Conservation (phyloP, 2,888 invertebrate genomes). For the Liposcelis brunnea region DNA sequence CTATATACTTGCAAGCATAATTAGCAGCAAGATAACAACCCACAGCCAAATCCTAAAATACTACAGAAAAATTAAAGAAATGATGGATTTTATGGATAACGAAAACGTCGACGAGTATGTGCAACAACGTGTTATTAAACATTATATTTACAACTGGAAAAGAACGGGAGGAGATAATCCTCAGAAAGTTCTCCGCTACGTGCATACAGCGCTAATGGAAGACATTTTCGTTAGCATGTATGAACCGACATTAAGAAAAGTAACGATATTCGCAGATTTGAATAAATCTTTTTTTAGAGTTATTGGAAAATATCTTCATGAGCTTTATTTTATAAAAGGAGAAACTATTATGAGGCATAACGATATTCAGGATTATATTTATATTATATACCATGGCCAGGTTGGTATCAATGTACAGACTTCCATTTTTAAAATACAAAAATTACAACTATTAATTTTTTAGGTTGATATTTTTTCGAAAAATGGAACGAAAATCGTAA, state of each 20-base stretch:
- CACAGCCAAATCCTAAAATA: constrained; percentile 2
- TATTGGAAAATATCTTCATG: constrained; percentile 32
- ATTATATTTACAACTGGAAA: constrained; percentile 36
- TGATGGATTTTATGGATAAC: constrained; percentile 19
- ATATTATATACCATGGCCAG: constrained; percentile 35
- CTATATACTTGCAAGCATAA: constrained; percentile 8
- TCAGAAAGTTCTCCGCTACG: constrained; percentile 27
- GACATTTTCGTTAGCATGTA: constrained; percentile 36
- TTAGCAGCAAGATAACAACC: neutral
- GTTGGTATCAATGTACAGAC: too few species aligned
- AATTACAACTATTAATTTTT: too few species aligned
- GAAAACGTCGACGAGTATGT: constrained; percentile 29
- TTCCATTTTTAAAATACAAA: too few species aligned
- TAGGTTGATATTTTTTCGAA: constrained; percentile 32
- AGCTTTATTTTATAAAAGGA: constrained; percentile 33
- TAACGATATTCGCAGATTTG: constrained; percentile 35
- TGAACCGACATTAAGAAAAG: constrained; percentile 32
- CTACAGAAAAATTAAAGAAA: constrained; percentile 6
- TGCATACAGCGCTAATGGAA: constrained; percentile 35
- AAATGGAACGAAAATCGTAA: constrained; percentile 34
- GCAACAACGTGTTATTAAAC: constrained; percentile 29
- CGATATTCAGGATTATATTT: constrained; percentile 32
- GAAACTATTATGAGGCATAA: constrained; percentile 32
- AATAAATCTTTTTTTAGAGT: constrained; percentile 36
- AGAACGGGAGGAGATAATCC: constrained; percentile 33